A percentile compares a stretch with the other conserved stretches of the same genome.
Conservation (phyloP, 2,113 vertebrate species). For the Lepidothrix coronata region DNA sequence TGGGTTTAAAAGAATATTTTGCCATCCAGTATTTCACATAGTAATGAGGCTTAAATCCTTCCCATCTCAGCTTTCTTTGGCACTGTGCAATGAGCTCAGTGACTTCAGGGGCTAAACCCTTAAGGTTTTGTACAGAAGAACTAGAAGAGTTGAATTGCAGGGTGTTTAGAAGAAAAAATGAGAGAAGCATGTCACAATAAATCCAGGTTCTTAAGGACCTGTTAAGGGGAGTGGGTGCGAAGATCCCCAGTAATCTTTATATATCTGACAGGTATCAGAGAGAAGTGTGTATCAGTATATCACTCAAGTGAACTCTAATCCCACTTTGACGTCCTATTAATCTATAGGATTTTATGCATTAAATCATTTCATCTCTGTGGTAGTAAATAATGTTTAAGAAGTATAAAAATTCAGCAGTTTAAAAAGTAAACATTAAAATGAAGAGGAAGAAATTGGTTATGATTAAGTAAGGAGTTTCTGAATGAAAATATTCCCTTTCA, state of each 20-base stretch:
- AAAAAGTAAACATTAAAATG: neutral
- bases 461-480: neutral
- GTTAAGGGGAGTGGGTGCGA: neutral
- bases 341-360: neutral
- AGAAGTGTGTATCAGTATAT: neutral
- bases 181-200: slow-evolving; percentile 2
- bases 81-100: neutral
- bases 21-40: neutral
- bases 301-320: neutral
- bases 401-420: neutral
- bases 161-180: neutral
- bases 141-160: neutral
- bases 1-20: slow-evolving; percentile 2
- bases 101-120: neutral
- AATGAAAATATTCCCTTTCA: neutral
- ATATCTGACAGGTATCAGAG: neutral
- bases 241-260: neutral
- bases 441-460: neutral
- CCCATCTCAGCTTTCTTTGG: neutral
- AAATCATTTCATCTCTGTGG: neutral
- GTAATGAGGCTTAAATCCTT: neutral
- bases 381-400: neutral
- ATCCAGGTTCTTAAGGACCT: neutral
- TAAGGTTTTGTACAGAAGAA: neutral
- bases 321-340: neutral